Base-by-base conservation (phyloP, 2,113 vertebrate genomes). In the Thamnaconus septentrionalis region DNA sequence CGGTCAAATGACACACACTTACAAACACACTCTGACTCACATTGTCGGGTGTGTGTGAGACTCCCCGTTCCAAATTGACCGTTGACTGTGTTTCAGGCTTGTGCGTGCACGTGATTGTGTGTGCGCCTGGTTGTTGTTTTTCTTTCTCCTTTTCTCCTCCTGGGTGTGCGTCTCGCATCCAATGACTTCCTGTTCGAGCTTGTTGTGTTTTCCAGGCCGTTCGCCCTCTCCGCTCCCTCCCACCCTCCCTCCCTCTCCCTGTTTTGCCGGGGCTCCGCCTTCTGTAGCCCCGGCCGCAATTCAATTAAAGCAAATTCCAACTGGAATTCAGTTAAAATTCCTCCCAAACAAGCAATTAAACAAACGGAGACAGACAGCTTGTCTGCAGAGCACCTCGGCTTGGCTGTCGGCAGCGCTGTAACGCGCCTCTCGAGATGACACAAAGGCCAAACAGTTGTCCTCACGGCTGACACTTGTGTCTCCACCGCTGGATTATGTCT, bases 121-220 rank as follows among this genome's bases (percentile, higher is more conserved):
- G 43, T 41, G 47, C 50, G 56, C 59, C 58, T 50, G 52, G 57
- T 56, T 66, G 64, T 62, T 84, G 76, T 78, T 61, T 75, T 72
- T 51, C 18, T 31, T 31, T 2, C 18, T 31, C 18, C 18, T 31
- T 2, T 31, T 31, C 18, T 31, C 18, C 18, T 31, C 18, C 18
- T 76, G 75, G 60, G 60, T 78, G 76, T 87, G 75, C 69, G 75
- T 55, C 75, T 75, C 67, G 58, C 48, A 40, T 81, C 57, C 61
- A 87, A 87, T 66, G 75, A 88, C 86, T 89, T 88, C 88, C 88
- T 88, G 88, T 87, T 74, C 0, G 6, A 87, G 85, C 81, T 85
- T 81, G 88, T 80, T 88, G 79, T 12, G 40, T 71, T 53, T 74
- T 83, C 66, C 75, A 62, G 58, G 79, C 67, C 63, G 44, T 55